Base-by-base conservation (phyloP, 2,113 vertebrate species). In the Recurvirostra avosetta region DNA sequence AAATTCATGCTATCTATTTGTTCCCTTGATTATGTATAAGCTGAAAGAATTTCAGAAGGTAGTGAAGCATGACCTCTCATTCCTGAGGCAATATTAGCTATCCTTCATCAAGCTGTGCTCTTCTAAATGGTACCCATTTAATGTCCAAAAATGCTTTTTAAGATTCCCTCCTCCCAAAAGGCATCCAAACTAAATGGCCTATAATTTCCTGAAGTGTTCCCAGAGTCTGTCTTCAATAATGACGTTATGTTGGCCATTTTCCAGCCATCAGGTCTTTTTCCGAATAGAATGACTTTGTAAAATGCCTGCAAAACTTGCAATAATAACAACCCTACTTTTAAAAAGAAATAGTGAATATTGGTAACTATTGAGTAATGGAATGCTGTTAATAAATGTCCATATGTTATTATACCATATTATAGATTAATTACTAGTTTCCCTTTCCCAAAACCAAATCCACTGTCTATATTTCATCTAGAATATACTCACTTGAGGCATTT, bases 121-220 rank as follows among this genome's bases (percentile, higher is more conserved):
- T 98, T 97, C 97, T 98, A 97, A 96, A 91, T 95, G 93, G 88
- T 97, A 94, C 94, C 86, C 93, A 97, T 98, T 98, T 98, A 98
- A 98, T 97, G 97, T 98, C 97, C 97, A 97, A 97, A 98, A 98
- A 97, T 96, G 97, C 96, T 98, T 98, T 97, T 98, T 98, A 97
- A 98, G 98, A 98, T 97, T 96, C 96, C 90, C 92, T 95, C 93
- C 88, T 98, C 96, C 97, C 80, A 72, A 79, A 98, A 98, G 94
- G 95, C 98, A 98, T 98, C 96, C 98, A 96, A 97, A 97, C 97
- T 98, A 98, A 98, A 98, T 98, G 97, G 97, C 97, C 96, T 98
- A 77, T 98, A 98, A 98, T 98, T 98, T 98, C 95, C 97, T 98
- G 97, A 98, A 98, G 97, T 98, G 97, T 98, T 97, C 95, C 93